A percentile compares a stretch with the other conserved stretches of the same genome.
phyloP scores from a whole-genome alignment of 2,113 vertebrate genomes.

The Varanus komodoensis region DNA sequence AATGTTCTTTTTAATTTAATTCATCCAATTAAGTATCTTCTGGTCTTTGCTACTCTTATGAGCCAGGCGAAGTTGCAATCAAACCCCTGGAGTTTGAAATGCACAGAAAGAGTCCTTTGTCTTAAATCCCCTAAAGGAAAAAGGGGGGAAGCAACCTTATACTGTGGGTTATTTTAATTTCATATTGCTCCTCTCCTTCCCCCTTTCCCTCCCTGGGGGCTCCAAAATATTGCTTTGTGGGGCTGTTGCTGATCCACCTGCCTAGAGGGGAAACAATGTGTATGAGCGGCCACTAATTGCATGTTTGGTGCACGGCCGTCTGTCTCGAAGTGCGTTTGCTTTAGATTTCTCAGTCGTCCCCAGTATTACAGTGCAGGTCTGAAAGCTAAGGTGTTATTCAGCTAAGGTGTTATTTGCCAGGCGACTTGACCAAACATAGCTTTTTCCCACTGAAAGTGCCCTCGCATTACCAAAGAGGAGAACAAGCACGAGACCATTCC shows the following conservation, averaged over 20 bases:
- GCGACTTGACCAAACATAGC: constrained; percentile 22
- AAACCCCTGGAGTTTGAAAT: constrained; percentile 30
- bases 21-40: not conserved
- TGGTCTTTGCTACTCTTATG: not conserved
- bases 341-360: constrained; percentile 36
- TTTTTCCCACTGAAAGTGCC: not conserved
- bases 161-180: constrained; percentile 43
- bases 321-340: fast-evolving
- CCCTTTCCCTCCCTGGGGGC: constrained; percentile 24
- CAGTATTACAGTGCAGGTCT: constrained; percentile 26
- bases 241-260: constrained; percentile 39
- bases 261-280: constrained; percentile 61
- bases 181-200: not conserved
- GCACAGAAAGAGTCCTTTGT: constrained; percentile 7
- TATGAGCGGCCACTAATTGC: constrained; percentile 64
- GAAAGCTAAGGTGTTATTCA: constrained; percentile 44
- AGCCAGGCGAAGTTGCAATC: not conserved
- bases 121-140: constrained; percentile 15
- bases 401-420: constrained; percentile 50
- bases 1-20: not conserved
- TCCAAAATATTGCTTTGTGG: constrained; percentile 47
- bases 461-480: not conserved
- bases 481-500: constrained; percentile 26
- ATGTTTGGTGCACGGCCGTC: constrained; percentile 39
- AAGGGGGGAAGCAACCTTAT: constrained; percentile 5